phyloP scores from a whole-genome alignment of 2,888 invertebrate genomes.

The Notodonta dromedarius region DNA sequence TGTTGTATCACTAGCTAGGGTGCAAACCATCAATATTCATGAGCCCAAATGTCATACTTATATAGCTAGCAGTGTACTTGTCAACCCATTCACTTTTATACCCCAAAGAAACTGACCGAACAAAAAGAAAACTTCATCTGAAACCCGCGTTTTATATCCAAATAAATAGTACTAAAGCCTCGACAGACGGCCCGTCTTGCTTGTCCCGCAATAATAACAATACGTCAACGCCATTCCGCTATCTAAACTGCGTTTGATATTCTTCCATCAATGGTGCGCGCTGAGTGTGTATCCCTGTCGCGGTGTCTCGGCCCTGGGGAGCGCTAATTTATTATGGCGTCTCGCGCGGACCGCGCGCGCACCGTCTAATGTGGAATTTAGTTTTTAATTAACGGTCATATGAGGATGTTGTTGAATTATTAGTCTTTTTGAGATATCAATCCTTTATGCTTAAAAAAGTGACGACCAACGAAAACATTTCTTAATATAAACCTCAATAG shows the following conservation, averaged over 20 bases:
- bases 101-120: conserved; percentile 1
- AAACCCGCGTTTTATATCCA: conserved; percentile 5
- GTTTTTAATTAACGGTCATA: conserved; percentile 1
- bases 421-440: background rate
- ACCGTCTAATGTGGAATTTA: conserved; percentile 6
- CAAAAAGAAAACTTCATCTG: background rate
- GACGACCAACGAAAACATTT: too few relatives aligned
- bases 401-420: background rate
- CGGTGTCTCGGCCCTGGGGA: conserved; percentile 53
- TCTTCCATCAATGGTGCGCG: conserved; percentile 79
- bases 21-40: too few relatives aligned
- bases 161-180: conserved; percentile 7
- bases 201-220: conserved; percentile 63
- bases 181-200: conserved; percentile 7
- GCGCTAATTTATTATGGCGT: conserved; percentile 6
- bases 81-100: background rate
- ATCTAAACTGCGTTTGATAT: conserved; percentile 82
- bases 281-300: conserved; percentile 76
- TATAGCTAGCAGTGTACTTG: background rate
- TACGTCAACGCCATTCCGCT: conserved; percentile 77
- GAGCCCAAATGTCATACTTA: background rate
- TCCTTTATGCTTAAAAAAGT: background rate
- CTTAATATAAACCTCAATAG: too few relatives aligned
- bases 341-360: background rate
- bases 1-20: too few relatives aligned